Conservation (phyloP, 2,888 invertebrate species). For the Temnothorax rugatulus region DNA sequence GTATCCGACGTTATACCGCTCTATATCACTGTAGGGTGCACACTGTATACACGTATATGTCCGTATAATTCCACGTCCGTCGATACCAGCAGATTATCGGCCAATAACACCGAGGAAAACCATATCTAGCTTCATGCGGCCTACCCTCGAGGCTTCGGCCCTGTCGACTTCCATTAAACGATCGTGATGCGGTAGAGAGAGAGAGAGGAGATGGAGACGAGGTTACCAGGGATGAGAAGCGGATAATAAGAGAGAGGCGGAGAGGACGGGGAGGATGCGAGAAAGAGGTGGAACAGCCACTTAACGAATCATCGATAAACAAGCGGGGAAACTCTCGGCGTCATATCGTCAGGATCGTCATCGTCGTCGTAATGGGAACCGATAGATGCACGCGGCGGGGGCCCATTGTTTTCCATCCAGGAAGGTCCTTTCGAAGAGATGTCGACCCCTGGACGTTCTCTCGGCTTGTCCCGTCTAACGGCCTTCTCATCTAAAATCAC, state of each 20-base stretch:
- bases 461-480: slow-evolving; percentile 60
- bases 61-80: slow-evolving; percentile 57
- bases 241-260: slow-evolving; percentile 35
- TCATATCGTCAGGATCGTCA: slow-evolving; percentile 69
- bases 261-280: not conserved
- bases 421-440: slow-evolving; percentile 64
- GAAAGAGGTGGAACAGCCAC: slow-evolving; percentile 69
- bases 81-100: slow-evolving; percentile 75
- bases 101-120: slow-evolving; percentile 70
- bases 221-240: slow-evolving; percentile 21
- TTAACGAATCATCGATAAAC: slow-evolving; percentile 80
- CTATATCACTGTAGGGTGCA: slow-evolving; percentile 32
- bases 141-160: slow-evolving; percentile 42
- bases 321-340: slow-evolving; percentile 72
- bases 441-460: slow-evolving; percentile 67
- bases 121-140: slow-evolving; percentile 49
- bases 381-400: slow-evolving; percentile 80
- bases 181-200: slow-evolving; percentile 43
- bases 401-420: slow-evolving; percentile 78
- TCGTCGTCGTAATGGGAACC: slow-evolving; percentile 75
- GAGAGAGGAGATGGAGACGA: slow-evolving; percentile 46
- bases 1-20: slow-evolving; percentile 54
- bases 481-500: slow-evolving; percentile 56
- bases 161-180: slow-evolving; percentile 62
- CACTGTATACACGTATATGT: slow-evolving; percentile 28